Conservation (phyloP, 2,113 vertebrate genomes). For the Machaerirhynchus nigripectus region DNA sequence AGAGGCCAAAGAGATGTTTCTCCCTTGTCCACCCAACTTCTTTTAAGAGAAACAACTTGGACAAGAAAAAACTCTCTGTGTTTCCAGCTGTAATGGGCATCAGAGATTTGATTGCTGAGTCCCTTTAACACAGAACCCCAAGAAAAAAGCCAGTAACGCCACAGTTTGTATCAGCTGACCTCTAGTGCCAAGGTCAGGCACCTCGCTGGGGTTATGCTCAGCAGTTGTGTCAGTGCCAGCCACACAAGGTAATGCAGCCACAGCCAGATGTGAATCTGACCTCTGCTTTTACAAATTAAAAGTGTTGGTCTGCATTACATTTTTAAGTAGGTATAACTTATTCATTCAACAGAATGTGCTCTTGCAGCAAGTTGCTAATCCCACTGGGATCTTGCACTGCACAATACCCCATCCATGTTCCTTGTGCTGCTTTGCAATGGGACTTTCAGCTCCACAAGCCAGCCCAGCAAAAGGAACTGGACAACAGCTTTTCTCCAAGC, state of each 20-base stretch:
- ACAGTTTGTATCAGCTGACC: neutral
- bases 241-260: neutral
- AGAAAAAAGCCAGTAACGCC: neutral
- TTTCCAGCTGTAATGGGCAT: neutral
- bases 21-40: neutral
- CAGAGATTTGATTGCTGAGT: neutral
- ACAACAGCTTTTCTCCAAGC: neutral
- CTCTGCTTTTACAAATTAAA: neutral
- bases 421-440: neutral
- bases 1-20: neutral
- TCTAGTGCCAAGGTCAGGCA: neutral
- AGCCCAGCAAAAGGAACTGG: neutral
- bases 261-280: neutral
- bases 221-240: neutral
- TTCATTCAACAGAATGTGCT: neutral
- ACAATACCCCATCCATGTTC: accelerated
- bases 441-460: neutral
- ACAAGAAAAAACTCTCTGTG: neutral
- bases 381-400: neutral
- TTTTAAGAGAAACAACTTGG: neutral
- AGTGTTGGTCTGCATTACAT: neutral
- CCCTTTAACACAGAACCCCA: neutral
- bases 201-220: neutral
- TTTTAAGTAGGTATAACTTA: neutral
- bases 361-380: neutral